These are phyloP conservation scores for Melanocharis versteri DNA, from an alignment of 2,113 vertebrate genomes.

Conservation along the genomic window DNA sequence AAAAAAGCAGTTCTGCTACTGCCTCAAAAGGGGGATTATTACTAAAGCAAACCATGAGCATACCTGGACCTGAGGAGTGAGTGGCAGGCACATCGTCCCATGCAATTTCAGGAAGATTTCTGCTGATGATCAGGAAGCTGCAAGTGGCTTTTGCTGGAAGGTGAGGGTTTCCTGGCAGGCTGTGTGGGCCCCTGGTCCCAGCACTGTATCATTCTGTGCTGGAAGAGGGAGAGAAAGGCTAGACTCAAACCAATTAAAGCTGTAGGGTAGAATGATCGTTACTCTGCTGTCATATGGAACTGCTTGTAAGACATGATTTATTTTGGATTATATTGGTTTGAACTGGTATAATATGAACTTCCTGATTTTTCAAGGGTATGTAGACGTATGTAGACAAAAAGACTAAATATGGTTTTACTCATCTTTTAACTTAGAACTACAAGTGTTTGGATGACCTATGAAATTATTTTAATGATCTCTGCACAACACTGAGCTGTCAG, in stretches of 20 bases:
- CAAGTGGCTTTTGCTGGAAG: neutral
- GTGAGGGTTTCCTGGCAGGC: neutral
- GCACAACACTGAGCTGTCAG: conserved; percentile 8
- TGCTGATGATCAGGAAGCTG: neutral
- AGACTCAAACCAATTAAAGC: neutral
- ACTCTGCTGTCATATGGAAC: conserved; percentile 22
- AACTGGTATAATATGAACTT: conserved; percentile 2
- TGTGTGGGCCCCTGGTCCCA: neutral
- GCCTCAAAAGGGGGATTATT: neutral
- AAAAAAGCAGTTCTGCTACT: neutral
- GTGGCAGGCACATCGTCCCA: fast-evolving
- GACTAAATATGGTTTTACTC: conserved; percentile 21
- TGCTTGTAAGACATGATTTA: conserved; percentile 36
- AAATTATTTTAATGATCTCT: conserved; percentile 36
- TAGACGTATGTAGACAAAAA: neutral
- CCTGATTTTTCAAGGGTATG: neutral
- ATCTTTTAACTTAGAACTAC: conserved; percentile 36
- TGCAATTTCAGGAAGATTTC: neutral
- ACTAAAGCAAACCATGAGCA: neutral
- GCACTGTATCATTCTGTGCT: neutral
- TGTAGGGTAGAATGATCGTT: neutral
- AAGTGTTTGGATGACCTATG: conserved; percentile 21
- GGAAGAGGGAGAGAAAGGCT: neutral
- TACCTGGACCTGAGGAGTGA: neutral
- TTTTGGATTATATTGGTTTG: conserved; percentile 43